Percentiles rank a stretch among this genome's conserved stretches.
Evolutionary conservation across 37 sponge, comb jelly and placozoan genomes (phyloP).

Genomic region (Lycopodina hypogea): DNA sequence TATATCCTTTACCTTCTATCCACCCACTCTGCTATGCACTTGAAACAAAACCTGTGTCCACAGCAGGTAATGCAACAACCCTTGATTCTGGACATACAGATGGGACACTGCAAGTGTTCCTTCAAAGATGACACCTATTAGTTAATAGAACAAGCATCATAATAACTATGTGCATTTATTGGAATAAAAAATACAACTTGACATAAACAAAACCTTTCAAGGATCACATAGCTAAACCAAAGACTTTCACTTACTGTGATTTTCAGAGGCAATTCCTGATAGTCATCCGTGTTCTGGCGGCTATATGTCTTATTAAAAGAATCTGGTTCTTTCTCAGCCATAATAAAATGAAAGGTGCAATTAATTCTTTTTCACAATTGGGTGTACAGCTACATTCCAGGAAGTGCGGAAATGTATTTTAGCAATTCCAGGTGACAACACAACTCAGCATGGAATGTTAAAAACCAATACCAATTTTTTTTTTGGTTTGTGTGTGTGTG

Average conservation of each 20-base stretch:
- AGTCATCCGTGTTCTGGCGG: conserved; percentile 38
- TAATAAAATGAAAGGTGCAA: conserved; percentile 3
- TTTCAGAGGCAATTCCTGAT: conserved; percentile 21
- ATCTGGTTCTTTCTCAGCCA: conserved; percentile 16
- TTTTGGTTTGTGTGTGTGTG: too few relatives aligned
- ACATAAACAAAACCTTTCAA: neutral
- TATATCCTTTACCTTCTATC: conserved; percentile 44
- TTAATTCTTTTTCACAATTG: too few relatives aligned
- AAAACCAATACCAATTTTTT: too few relatives aligned
- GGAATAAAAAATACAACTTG: neutral
- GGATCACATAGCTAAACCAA: neutral
- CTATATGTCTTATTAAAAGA: conserved; percentile 5
- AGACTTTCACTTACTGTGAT: conserved; percentile 33
- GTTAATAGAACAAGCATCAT: neutral
- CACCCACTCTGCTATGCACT: conserved; percentile 72
- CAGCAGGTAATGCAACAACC: conserved; percentile 49
- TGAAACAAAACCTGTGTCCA: conserved; percentile 68
- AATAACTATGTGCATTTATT: conserved; percentile 27
- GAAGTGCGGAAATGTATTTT: too few relatives aligned
- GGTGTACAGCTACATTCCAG: too few relatives aligned
- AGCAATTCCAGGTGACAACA: too few relatives aligned
- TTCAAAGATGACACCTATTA: conserved; percentile 44
- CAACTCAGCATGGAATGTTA: too few relatives aligned
- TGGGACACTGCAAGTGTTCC: conserved; percentile 61
- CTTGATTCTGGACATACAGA: conserved; percentile 44